Evolutionary conservation across 2,888 invertebrate genomes (phyloP).

Genomic region (Standfussiana lucernea): DNA sequence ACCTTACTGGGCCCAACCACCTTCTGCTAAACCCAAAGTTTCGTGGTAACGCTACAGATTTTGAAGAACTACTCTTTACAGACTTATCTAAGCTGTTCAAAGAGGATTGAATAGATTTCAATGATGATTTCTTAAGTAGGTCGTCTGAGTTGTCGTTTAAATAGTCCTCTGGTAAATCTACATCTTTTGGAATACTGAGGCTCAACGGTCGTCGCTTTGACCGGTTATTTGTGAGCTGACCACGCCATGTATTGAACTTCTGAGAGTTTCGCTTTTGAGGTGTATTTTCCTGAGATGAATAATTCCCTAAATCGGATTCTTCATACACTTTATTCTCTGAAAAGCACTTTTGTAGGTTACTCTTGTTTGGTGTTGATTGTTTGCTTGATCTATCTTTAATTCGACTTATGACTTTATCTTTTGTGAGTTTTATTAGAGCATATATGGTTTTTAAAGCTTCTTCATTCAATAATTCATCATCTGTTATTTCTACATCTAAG

Average conservation of each 20-base stretch:
- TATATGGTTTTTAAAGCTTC: slow-evolving; percentile 90
- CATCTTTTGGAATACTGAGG: slow-evolving; percentile 85
- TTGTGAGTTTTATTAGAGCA: slow-evolving; percentile 87
- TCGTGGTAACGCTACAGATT: slow-evolving; percentile 90
- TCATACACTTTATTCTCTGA: slow-evolving; percentile 86
- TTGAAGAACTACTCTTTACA: slow-evolving; percentile 79
- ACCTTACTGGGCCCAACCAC: slow-evolving; percentile 92
- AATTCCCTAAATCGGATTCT: slow-evolving; percentile 80
- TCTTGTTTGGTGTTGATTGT: slow-evolving; percentile 77
- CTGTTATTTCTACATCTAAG: slow-evolving; percentile 84
- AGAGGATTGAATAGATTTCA: slow-evolving; percentile 86
- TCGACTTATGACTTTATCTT: slow-evolving; percentile 87
- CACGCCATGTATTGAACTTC: slow-evolving; percentile 88
- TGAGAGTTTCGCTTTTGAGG: slow-evolving; percentile 80
- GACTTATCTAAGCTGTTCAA: slow-evolving; percentile 83
- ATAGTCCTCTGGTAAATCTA: slow-evolving; percentile 82
- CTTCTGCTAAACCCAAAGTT: slow-evolving; percentile 91
- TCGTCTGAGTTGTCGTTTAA: slow-evolving; percentile 76
- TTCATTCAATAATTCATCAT: slow-evolving; percentile 88
- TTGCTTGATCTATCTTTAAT: slow-evolving; percentile 83
- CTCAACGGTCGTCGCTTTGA: slow-evolving; percentile 86
- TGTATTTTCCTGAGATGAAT: slow-evolving; percentile 84
- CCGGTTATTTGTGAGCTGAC: slow-evolving; percentile 76
- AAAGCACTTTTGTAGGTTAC: slow-evolving; percentile 82
- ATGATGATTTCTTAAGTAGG: slow-evolving; percentile 80